Base-by-base conservation (phyloP, 2,113 vertebrate genomes). In the Oxyura jamaicensis region DNA sequence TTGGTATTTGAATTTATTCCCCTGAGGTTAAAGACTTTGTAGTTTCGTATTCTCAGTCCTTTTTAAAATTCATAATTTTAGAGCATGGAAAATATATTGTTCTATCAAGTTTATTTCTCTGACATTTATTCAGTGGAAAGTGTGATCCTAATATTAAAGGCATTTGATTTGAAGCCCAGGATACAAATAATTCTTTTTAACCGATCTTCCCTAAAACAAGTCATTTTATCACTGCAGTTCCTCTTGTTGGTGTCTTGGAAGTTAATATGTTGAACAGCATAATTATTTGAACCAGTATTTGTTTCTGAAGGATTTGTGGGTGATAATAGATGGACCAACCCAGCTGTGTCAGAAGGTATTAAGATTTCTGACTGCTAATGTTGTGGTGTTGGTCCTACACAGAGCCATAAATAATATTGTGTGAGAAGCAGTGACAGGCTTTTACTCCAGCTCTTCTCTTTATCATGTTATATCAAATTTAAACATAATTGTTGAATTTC, bases 41-140 rank as follows among this genome's bases (percentile, higher is more conserved):
- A 74, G 36, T 72, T 93, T 81, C 59, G 35, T 60, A 8, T 85
- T 83, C 77, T 77, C 6, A 2, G 22, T 86, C 26, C 52, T 91
- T 75, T 86, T 96, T 82, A 83, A 95, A 92, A 94, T 92, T 88
- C 65, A 74, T 66, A 4, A 73, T 82, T 94, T 96, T 58, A 44
- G 35, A 76, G 42, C 90, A 39, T 55, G 66, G 80, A 88, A 96
- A 88, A 96, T 79, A 73, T 52, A 86, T 94, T 92, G 77, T 88
- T 94, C 83, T 58, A 5, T 84, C 80, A 78, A 79, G 83, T 93
- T 94, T 88, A 87, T 91, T 95, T 90, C 88, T 82, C 81, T 95
- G 90, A 92, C 88, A 94, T 96, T 95, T 97, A 86, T 93, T 95
- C 90, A 86, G 75, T 66, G 86, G 62, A 79, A 82, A 84, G 69